phyloP scores from a whole-genome alignment of 2,888 invertebrate genomes.

The Sycophila texana region DNA sequence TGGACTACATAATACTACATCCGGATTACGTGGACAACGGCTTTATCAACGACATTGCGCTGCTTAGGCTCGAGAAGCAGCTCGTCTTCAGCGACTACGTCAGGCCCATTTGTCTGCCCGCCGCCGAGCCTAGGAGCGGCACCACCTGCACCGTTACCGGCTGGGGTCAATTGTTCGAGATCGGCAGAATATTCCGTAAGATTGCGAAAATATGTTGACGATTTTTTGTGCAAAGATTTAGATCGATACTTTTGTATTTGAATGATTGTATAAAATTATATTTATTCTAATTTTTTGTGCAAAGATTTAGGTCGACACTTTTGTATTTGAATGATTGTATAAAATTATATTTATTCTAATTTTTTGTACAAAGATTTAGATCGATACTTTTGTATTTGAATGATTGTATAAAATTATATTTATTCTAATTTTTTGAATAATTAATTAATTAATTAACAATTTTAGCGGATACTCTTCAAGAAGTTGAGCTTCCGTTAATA shows the following conservation, averaged over 20 bases:
- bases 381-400: too few relatives aligned
- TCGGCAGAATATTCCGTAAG: conserved; percentile 88
- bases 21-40: conserved; percentile 86
- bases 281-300: too few relatives aligned
- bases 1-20: conserved; percentile 83
- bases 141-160: conserved; percentile 86
- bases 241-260: too few relatives aligned
- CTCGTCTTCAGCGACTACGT: conserved; percentile 81
- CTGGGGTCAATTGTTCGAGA: conserved; percentile 89
- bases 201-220: neutral
- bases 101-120: conserved; percentile 82
- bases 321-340: too few relatives aligned
- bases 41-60: conserved; percentile 87
- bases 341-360: too few relatives aligned
- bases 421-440: neutral
- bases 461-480: conserved; percentile 87
- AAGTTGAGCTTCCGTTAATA: conserved; percentile 87
- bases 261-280: too few relatives aligned
- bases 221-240: too few relatives aligned
- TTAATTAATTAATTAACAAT: neutral
- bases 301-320: too few relatives aligned
- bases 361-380: too few relatives aligned
- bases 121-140: conserved; percentile 80
- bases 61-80: conserved; percentile 80
- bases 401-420: neutral